phyloP scores from a whole-genome alignment of 2,888 invertebrate species.

The Labia minor region DNA sequence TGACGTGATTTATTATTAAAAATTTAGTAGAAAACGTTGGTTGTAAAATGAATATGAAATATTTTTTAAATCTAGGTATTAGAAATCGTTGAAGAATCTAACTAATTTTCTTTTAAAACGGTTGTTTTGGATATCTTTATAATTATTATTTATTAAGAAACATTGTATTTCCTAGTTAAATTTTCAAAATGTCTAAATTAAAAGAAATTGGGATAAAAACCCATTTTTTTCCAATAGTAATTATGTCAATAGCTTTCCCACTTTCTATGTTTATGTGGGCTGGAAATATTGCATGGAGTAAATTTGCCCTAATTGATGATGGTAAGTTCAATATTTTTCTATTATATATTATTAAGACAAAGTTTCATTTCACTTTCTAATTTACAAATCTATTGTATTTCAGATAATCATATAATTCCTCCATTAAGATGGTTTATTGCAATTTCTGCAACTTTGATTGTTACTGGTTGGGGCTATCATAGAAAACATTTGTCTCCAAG shows the following conservation, averaged over 20 bases:
- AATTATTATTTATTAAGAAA: too few relatives aligned
- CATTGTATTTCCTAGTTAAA: too few relatives aligned
- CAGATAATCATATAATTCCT: conserved; percentile 48
- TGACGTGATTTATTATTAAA: too few relatives aligned
- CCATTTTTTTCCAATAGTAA: conserved; percentile 41
- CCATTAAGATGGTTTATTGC: conserved; percentile 56
- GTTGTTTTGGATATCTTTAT: too few relatives aligned
- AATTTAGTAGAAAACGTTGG: too few relatives aligned
- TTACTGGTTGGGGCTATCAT: conserved; percentile 55
- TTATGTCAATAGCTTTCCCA: conserved; percentile 59
- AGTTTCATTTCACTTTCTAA: too few relatives aligned
- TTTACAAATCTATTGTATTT: conserved; percentile 29
- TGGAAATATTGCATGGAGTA: conserved; percentile 52
- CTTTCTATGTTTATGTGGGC: conserved; percentile 68
- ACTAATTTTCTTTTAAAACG: too few relatives aligned
- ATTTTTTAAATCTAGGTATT: too few relatives aligned
- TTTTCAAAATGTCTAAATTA: background rate
- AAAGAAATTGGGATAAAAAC: conserved; percentile 22
- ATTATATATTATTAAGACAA: too few relatives aligned
- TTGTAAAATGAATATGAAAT: too few relatives aligned
- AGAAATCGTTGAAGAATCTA: too few relatives aligned
- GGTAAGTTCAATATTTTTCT: conserved; percentile 33
- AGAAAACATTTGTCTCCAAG: conserved; percentile 36
- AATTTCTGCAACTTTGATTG: conserved; percentile 50
- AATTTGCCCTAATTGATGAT: conserved; percentile 42